A percentile compares a stretch with the other conserved stretches of the same genome.
Evolutionary conservation across 2,888 invertebrate genomes (phyloP).

Genomic region (Noctua fimbriata): DNA sequence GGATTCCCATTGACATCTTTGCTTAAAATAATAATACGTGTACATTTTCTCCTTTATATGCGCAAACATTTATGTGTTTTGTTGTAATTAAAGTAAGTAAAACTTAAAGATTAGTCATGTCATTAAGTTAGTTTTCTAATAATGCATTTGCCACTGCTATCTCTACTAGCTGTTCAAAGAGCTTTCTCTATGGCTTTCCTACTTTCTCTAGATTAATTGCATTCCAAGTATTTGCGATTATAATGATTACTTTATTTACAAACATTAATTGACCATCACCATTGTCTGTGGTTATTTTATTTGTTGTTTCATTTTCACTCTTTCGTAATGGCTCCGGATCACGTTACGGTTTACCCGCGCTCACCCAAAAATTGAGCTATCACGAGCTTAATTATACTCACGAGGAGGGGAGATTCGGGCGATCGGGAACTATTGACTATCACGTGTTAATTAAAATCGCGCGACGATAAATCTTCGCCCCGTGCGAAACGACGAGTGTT

Average conservation of each 20-base stretch:
- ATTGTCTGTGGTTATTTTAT: slow-evolving; percentile 12
- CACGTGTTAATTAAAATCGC: slow-evolving; percentile 85
- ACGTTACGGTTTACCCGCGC: slow-evolving; percentile 49
- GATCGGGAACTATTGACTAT: slow-evolving; percentile 75
- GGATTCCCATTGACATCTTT: slow-evolving; percentile 39
- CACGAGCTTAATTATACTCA: slow-evolving; percentile 72
- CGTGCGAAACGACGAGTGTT: slow-evolving; percentile 84
- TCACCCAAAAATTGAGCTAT: slow-evolving; percentile 74
- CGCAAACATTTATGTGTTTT: slow-evolving; percentile 1
- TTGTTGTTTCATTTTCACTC: slow-evolving; percentile 48
- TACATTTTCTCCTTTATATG: slow-evolving; percentile 14
- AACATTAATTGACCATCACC: slow-evolving; percentile 8
- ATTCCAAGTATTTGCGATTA: not conserved
- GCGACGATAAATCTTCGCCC: slow-evolving; percentile 84
- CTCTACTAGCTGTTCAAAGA: not conserved
- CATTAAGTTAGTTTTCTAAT: slow-evolving; percentile 8
- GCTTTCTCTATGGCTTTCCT: not conserved
- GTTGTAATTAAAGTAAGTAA: not conserved
- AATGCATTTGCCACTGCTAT: not conserved
- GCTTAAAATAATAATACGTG: slow-evolving; percentile 13
- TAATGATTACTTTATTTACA: slow-evolving; percentile 7
- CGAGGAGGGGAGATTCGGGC: slow-evolving; percentile 66
- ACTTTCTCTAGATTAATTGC: not conserved
- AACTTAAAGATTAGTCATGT: slow-evolving; percentile 9
- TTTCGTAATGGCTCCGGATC: slow-evolving; percentile 54